Evolutionary conservation across 2,797 vertebrate species (phyloP).

Genomic region (Paguma larvata): DNA sequence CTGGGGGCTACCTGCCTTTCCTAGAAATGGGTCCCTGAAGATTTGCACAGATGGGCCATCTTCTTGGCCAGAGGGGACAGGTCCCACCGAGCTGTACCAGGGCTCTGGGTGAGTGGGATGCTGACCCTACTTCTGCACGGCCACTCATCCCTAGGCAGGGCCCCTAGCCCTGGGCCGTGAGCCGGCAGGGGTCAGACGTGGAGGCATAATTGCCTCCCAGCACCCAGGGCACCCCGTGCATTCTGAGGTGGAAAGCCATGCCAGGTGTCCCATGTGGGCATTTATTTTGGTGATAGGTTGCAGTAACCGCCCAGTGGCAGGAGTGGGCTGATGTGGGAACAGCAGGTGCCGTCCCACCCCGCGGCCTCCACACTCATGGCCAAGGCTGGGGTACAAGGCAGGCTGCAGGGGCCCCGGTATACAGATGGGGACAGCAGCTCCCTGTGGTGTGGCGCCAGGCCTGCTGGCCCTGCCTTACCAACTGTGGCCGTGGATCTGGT

Average conservation of each 20-base stretch:
- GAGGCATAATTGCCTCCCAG: neutral
- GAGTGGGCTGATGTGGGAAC: neutral
- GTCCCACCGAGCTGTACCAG: neutral
- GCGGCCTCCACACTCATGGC: fast-evolving
- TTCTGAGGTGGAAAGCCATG: neutral
- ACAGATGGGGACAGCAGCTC: neutral
- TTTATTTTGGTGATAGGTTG: slow-evolving; percentile 48
- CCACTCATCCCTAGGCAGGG: too few species aligned
- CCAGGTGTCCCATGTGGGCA: neutral
- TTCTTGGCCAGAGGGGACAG: neutral
- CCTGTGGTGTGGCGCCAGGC: neutral
- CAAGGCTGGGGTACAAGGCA: neutral
- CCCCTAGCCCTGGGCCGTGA: neutral
- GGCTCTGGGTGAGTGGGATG: neutral
- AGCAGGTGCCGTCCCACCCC: neutral
- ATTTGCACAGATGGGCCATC: too few species aligned
- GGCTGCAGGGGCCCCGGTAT: neutral
- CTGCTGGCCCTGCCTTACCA: neutral
- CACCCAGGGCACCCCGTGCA: fast-evolving
- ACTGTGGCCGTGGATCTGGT: neutral
- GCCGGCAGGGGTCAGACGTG: neutral
- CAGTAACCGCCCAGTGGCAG: neutral
- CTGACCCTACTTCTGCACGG: neutral
- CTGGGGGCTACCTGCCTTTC: too few species aligned
- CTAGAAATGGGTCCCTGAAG: neutral